These are phyloP conservation scores for Onychomys leucogaster DNA, from an alignment of 2,797 vertebrate species.

Conservation along the genomic window DNA sequence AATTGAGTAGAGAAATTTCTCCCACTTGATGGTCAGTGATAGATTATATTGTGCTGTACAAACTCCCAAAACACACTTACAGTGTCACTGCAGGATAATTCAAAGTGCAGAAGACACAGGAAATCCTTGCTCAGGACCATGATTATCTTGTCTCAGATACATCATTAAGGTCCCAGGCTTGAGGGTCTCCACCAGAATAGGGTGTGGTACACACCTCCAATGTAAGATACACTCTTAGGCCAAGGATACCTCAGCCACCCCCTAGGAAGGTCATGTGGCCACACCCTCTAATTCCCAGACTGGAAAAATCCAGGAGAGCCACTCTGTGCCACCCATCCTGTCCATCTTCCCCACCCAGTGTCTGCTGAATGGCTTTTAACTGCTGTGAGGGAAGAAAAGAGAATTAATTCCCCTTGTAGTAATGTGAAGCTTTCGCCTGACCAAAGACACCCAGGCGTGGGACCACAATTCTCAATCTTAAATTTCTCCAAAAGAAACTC, in stretches of 20 bases:
- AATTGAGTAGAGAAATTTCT: accelerated
- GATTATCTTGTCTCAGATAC: neutral
- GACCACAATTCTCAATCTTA: accelerated
- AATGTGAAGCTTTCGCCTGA: neutral
- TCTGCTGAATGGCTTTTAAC: neutral
- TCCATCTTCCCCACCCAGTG: neutral
- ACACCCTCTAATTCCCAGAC: neutral
- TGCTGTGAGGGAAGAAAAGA: neutral
- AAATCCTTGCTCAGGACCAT: neutral
- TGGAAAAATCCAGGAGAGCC: neutral
- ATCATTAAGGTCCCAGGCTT: neutral
- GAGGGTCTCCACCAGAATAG: neutral
- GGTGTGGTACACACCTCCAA: neutral
- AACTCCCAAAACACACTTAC: neutral
- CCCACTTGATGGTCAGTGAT: neutral
- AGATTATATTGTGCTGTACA: neutral
- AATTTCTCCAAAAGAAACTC: neutral
- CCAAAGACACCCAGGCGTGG: neutral
- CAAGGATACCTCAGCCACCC: neutral
- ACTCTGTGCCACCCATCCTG: neutral
- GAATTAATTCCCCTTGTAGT: neutral
- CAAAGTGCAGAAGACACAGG: neutral
- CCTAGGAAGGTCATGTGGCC: neutral
- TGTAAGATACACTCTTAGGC: accelerated
- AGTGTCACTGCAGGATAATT: accelerated